Conservation (phyloP, 2,113 vertebrate species). For the Aspidoscelis tigris region DNA sequence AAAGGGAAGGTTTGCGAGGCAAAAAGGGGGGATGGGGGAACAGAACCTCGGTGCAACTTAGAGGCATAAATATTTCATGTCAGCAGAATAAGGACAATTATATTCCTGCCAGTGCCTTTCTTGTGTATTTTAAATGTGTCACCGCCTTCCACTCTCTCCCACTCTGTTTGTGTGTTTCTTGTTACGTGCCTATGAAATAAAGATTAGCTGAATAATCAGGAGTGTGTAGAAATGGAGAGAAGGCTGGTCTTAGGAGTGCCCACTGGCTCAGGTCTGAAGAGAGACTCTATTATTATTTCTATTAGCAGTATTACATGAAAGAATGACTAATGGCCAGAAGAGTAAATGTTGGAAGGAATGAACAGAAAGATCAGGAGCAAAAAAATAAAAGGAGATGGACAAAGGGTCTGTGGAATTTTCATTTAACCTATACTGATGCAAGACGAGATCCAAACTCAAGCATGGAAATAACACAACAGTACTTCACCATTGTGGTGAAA, state of each 20-base stretch:
- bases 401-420: neutral
- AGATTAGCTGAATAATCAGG: slow-evolving; percentile 74
- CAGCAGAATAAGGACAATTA: slow-evolving; percentile 57
- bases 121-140: slow-evolving; percentile 74
- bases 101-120: slow-evolving; percentile 70
- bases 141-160: slow-evolving; percentile 65
- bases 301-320: slow-evolving; percentile 21
- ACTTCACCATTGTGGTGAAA: accelerated
- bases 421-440: slow-evolving; percentile 26
- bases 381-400: neutral
- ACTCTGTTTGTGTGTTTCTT: slow-evolving; percentile 63
- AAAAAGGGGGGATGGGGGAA: slow-evolving; percentile 25
- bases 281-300: neutral
- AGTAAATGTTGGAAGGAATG: slow-evolving; percentile 25
- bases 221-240: slow-evolving; percentile 67
- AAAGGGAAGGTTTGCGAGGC: slow-evolving; percentile 1
- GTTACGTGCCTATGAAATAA: slow-evolving; percentile 75
- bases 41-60: slow-evolving; percentile 56
- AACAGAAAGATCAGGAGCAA: neutral
- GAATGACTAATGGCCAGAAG: slow-evolving; percentile 45
- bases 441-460: neutral
- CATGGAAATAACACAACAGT: neutral
- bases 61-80: slow-evolving; percentile 70
- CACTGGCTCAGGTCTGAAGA: slow-evolving; percentile 33
- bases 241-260: slow-evolving; percentile 59